These are phyloP conservation scores for Drosophila pachea DNA, from an alignment of 1,140 invertebrate species.

Conservation along the genomic window DNA sequence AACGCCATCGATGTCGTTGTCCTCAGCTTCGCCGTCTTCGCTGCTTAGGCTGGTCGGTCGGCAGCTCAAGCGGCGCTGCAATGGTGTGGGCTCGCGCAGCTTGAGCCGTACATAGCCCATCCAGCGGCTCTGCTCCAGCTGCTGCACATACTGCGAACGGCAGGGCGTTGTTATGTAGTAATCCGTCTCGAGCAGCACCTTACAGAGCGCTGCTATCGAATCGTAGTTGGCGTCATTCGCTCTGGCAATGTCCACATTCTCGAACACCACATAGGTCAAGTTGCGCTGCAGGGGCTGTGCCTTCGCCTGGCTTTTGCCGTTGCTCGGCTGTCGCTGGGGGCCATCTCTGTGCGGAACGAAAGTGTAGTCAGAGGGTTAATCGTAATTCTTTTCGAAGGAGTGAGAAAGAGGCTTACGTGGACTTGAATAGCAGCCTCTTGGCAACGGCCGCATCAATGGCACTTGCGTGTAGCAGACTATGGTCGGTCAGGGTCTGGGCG, in stretches of 20 bases:
- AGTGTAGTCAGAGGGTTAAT: background rate
- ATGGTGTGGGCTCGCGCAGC: slow-evolving; percentile 49
- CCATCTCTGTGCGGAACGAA: slow-evolving; percentile 2
- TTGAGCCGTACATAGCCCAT: slow-evolving; percentile 73
- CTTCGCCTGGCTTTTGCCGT: slow-evolving; percentile 69
- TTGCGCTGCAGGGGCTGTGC: slow-evolving; percentile 83
- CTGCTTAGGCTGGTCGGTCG: slow-evolving; percentile 1
- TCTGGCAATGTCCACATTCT: slow-evolving; percentile 87
- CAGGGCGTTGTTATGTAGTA: slow-evolving; percentile 61
- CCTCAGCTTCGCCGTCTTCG: slow-evolving; percentile 2
- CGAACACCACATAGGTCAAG: slow-evolving; percentile 85
- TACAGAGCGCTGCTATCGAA: slow-evolving; percentile 75
- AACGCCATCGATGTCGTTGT: slow-evolving; percentile 15
- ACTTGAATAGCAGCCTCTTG: slow-evolving; percentile 59
- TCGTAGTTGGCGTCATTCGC: slow-evolving; percentile 80
- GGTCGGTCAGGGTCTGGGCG: slow-evolving; percentile 80
- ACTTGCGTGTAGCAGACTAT: slow-evolving; percentile 83
- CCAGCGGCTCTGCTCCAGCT: slow-evolving; percentile 67
- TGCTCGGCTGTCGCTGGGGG: slow-evolving; percentile 43
- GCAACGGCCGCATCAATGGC: slow-evolving; percentile 82
- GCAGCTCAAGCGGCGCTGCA: background rate
- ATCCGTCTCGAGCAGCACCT: slow-evolving; percentile 82
- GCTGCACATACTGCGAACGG: slow-evolving; percentile 44
- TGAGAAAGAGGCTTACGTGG: slow-evolving; percentile 45
- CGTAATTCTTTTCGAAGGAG: background rate